Evolutionary conservation across 2,113 vertebrate genomes (phyloP), one percentile per base, ranked within the genome.

Genomic region (Anser brachyrhynchus): DNA sequence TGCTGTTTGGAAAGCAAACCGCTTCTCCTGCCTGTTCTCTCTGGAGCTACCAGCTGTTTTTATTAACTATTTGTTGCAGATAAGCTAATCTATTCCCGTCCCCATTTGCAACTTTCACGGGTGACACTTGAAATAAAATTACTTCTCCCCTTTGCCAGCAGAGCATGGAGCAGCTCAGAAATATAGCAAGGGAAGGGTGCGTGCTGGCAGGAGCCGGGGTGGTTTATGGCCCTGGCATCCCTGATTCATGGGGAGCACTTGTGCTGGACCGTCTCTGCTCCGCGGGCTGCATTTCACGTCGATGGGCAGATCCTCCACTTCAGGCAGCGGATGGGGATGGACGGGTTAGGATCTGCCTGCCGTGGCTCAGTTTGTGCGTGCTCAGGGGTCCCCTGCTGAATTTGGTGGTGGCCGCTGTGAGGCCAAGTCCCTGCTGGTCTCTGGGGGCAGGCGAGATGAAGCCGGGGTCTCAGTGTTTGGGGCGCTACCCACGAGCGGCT

Each of bases 121-220:
- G 89, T 94, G 95, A 80, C 79, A 49, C 61, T 23, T 2, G 28
- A 35, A 64, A 87, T 35, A 11, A 75, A 95, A 96, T 91, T 69
- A 46, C 71, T 69, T 94, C 86, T 94, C 49, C 70, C 58, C 70
- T 84, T 84, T 58, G 77, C 90, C n/a, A 6, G 35, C 0, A 25
- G 86, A 84, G 90, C 83, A 3, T 2, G 61, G 73, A 87, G n/a
- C 70, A n/a, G 90, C 77, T 93, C n/a, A 85, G 87, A 85, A 91
- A 91, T 82, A 70, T 0, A 28, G 70, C 75, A 8, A n/a, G 78
- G 81, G 81, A 81, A 81, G 69, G 33, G 6, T 21, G 31, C 9
- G 80, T 61, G 87, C 70, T 92, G 86, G 83, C 86, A 86, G 89
- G 65, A 81, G 80, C 9, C 22, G 15, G 58, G 51, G 10, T 87